Conservation (phyloP, 2,888 invertebrate genomes). For the Erpobdella octoculata region DNA sequence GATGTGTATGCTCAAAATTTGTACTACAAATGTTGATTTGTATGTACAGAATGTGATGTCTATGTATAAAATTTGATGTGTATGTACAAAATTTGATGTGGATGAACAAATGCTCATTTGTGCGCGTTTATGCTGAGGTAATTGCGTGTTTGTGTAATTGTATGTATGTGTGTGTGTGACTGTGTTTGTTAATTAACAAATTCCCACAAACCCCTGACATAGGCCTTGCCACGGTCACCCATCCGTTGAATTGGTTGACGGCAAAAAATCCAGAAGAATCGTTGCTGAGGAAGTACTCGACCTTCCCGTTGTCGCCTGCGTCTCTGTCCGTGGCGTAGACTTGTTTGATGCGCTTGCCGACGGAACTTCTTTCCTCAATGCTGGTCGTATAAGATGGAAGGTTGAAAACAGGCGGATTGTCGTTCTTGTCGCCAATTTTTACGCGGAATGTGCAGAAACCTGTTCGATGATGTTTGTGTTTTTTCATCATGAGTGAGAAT, state of each 20-base stretch:
- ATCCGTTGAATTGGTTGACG: constrained; percentile 91
- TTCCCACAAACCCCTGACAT: constrained; percentile 54
- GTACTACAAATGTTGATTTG: too few species aligned
- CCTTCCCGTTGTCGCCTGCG: constrained; percentile 82
- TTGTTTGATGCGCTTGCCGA: constrained; percentile 42
- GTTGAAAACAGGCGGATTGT: constrained; percentile 48
- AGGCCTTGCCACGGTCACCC: constrained; percentile 89
- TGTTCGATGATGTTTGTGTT: too few species aligned
- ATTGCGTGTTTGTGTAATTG: too few species aligned
- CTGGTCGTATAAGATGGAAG: constrained; percentile 43
- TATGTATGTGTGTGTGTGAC: too few species aligned
- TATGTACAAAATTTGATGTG: too few species aligned
- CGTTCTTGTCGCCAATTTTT: constrained; percentile 47
- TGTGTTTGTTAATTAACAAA: too few species aligned
- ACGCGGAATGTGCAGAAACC: constrained; percentile 39
- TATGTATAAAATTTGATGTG: too few species aligned
- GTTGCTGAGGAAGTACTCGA: constrained; percentile 53
- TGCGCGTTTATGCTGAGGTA: too few species aligned
- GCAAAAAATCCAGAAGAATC: constrained; percentile 84
- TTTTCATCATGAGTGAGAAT: too few species aligned
- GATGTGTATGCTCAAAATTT: too few species aligned
- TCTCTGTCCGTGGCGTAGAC: constrained; percentile 94
- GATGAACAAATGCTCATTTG: too few species aligned
- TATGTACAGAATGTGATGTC: too few species aligned
- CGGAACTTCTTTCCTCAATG: constrained; percentile 42